A percentile compares a stretch with the other conserved stretches of the same genome.
Conservation (phyloP, 2,888 invertebrate genomes). For the Agrilus cyanescens region DNA sequence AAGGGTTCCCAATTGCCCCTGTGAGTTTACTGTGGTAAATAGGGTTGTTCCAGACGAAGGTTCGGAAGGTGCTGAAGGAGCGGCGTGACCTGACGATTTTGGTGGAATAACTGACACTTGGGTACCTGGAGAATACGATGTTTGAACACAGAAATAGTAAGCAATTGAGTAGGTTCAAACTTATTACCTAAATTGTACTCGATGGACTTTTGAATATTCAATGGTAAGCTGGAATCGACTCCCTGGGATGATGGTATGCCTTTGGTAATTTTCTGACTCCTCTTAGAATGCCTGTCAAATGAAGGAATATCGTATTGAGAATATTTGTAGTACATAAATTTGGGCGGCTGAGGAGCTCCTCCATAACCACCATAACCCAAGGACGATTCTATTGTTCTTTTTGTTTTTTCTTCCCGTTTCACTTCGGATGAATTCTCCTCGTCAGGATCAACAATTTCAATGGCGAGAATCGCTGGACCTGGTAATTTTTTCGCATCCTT, state of each 20-base stretch:
- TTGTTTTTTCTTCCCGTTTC: constrained; percentile 36
- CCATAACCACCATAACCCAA: constrained; percentile 51
- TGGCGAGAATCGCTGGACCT: constrained; percentile 47
- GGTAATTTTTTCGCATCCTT: constrained; percentile 13
- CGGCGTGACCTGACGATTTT: no score
- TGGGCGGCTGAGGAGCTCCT: constrained; percentile 34
- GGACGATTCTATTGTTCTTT: constrained; percentile 61
- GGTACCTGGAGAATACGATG: no score
- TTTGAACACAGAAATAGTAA: no score
- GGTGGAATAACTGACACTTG: no score
- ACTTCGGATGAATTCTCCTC: constrained; percentile 32
- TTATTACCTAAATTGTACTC: constrained; percentile 23
- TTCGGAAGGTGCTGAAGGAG: not conserved
- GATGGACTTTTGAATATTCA: constrained; percentile 23
- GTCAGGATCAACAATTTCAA: constrained; percentile 48
- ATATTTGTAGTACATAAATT: constrained; percentile 57
- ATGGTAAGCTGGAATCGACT: constrained; percentile 7
- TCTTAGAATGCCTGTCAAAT: constrained; percentile 15
- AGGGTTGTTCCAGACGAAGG: constrained; percentile 29
- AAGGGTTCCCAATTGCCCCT: constrained; percentile 39
- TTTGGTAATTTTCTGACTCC: constrained; percentile 7
- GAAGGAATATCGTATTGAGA: constrained; percentile 53
- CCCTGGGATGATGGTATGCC: constrained; percentile 4
- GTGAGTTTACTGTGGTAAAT: constrained; percentile 27
- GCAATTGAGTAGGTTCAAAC: no score